These are phyloP conservation scores for Gymnothorax reevesii DNA, from an alignment of 2,797 vertebrate species.

Conservation along the genomic window DNA sequence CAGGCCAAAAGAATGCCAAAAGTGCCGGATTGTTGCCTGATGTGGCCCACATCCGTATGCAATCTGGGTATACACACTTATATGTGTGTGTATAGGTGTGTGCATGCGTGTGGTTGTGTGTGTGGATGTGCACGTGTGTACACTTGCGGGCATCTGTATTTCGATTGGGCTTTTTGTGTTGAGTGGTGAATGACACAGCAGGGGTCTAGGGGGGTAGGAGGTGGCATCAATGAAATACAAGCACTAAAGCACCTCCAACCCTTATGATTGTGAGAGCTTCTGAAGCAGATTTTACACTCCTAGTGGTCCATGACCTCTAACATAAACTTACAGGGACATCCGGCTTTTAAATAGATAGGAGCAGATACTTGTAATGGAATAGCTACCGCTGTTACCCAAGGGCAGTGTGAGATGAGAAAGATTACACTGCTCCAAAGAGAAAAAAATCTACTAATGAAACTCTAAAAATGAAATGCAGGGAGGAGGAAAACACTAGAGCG, in stretches of 20 bases:
- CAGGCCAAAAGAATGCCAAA: no score
- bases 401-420: conserved; percentile 37
- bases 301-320: conserved; percentile 42
- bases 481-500: conserved; percentile 29
- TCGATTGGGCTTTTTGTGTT: not conserved
- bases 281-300: conserved; percentile 33
- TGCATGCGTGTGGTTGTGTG: not conserved
- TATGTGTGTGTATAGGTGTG: not conserved
- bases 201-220: not conserved
- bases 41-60: no score
- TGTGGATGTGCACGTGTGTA: not conserved
- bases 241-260: conserved; percentile 21
- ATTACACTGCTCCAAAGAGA: conserved; percentile 36
- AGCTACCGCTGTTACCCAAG: conserved; percentile 38
- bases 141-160: not conserved
- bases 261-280: conserved; percentile 31
- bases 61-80: not conserved
- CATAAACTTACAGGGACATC: conserved; percentile 34
- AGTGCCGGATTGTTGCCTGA: no score
- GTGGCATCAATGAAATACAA: conserved; percentile 16
- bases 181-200: not conserved
- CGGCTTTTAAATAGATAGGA: conserved; percentile 36
- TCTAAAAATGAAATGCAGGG: conserved; percentile 28
- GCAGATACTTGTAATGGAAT: conserved; percentile 36
- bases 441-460: conserved; percentile 43